A percentile compares a stretch with the other conserved stretches of the same genome.
These are phyloP conservation scores for Urocolius indicus DNA, from an alignment of 2,113 vertebrate species.

Conservation along the genomic window DNA sequence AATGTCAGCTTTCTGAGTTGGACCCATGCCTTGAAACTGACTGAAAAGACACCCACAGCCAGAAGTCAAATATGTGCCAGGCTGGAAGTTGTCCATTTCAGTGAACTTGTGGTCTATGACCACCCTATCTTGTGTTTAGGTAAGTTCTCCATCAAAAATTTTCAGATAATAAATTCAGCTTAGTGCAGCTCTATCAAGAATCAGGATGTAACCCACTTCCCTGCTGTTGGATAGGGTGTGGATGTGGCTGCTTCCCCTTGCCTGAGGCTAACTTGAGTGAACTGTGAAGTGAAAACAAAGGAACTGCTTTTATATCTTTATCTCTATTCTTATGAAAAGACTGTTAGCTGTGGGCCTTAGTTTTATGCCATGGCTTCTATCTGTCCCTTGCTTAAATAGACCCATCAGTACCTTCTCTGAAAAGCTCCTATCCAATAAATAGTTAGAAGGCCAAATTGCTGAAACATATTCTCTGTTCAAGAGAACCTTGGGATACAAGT, in stretches of 20 bases:
- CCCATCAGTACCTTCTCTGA: background rate
- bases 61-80: background rate
- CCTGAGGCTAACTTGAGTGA: background rate
- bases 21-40: background rate
- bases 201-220: background rate
- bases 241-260: background rate
- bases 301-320: background rate
- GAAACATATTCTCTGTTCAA: constrained; percentile 16
- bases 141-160: background rate
- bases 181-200: background rate
- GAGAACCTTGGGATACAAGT: background rate
- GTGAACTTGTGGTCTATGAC: background rate
- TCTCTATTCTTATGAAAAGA: background rate
- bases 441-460: background rate
- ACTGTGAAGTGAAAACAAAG: background rate
- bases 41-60: background rate
- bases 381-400: background rate
- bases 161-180: background rate
- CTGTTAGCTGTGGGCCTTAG: background rate
- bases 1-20: background rate
- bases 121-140: background rate
- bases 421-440: background rate
- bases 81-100: background rate
- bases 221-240: background rate
- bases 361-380: background rate